Evolutionary conservation across 2,888 invertebrate species (phyloP).

Genomic region (Fragum whitleyi): DNA sequence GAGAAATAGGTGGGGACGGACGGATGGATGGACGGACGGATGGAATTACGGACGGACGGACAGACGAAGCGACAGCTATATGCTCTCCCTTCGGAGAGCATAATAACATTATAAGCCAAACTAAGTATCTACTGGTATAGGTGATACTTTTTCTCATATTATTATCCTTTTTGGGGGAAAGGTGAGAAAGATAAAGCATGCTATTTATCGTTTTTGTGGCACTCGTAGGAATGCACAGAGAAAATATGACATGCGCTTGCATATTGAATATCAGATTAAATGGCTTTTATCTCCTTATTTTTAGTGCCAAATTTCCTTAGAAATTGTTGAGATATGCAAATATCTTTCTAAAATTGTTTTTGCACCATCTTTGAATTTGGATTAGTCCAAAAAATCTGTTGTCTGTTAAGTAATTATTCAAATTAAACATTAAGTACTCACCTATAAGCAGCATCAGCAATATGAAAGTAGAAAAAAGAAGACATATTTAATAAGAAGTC

Average conservation of each 20-base stretch:
- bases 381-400: not conserved
- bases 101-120: no score
- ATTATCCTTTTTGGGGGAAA: no score
- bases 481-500: no score
- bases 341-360: not conserved
- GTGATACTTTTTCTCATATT: no score
- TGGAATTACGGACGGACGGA: no score
- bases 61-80: no score
- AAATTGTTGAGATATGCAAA: not conserved
- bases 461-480: constrained; percentile 15
- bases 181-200: constrained; percentile 1
- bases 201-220: no score
- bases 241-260: not conserved
- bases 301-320: no score
- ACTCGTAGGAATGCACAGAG: not conserved
- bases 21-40: no score
- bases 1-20: no score
- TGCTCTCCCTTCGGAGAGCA: no score
- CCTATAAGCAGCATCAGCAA: constrained; percentile 19
- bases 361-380: not conserved
- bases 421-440: not conserved
- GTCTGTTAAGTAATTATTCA: not conserved
- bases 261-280: not conserved
- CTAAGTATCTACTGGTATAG: no score
- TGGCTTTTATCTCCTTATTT: not conserved